Base-by-base conservation (phyloP, 2,888 invertebrate genomes). In the Dolichomitus sp. region DNA sequence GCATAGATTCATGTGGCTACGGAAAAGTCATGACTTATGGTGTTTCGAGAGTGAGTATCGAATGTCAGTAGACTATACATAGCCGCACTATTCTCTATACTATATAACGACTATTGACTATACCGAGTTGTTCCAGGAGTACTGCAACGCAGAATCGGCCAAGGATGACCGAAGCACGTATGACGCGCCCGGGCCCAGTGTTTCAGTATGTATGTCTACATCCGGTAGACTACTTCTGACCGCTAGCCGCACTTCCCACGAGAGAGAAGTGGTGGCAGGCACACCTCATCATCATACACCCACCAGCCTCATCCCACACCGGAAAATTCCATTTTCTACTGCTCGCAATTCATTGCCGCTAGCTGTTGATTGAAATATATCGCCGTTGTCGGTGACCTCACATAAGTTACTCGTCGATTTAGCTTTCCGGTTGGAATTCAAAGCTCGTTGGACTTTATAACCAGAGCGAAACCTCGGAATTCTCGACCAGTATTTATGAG, bases 1-100 rank as follows among this genome's bases (percentile, higher is more conserved):
- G 92, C 91, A 93, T 92, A 91, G 90, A 93, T 93, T 92, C 92
- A 92, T 92, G 89, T 85, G 88, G 88, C 89, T 54, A 66, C 83
- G 72, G 76, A 88, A 87, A 89, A 89, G 86, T 89, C 91, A 90
- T 92, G 91, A 93, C 90, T 92, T 92, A 92, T 90, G 89, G 85
- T 84, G 83, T 86, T 86, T 81, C 11, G 50, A 30, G 75, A 69
- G 69, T 79, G 75, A 59, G 70, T 80, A 79, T 83, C 82, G 79
- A 82, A 79, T 82, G 59, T 59, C 50, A 33, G 73, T 74, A 57
- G 59, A 68, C 75, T 76, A 78, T 72, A 72, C 57, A 23, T 72
- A 65, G 65, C 63, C 69, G 76, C 78, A 23, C 23, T 74, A 65
- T 61, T 48, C 63, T 27, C 1, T 19, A 7, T 61, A 11, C 72